Evolutionary conservation across 2,113 vertebrate species (phyloP), one percentile per base, ranked within the genome.

Genomic region (Thamnophis sirtalis): DNA sequence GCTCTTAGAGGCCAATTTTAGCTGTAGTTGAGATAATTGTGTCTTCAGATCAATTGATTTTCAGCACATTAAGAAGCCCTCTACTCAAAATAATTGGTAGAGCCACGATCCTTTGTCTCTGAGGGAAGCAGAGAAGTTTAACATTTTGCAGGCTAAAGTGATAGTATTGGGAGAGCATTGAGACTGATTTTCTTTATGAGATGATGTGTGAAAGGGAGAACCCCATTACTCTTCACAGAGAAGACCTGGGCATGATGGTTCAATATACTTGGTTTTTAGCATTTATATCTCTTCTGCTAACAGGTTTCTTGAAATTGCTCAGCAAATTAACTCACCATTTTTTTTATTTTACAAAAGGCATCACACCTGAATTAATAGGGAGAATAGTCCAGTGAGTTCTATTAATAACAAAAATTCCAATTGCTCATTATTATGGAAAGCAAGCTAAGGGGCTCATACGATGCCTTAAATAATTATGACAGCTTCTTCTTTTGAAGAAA

Each of bases 41-140:
- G 51, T 56, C 53, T 87, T 91, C n/a, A 84, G 86, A 91, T 48
- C 49, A 63, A 93, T 63, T 91, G 54, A 89, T 63, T 93, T 84
- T 58, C 48, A 80, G 54, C 54, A 85, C 48, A 73, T 50, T 53
- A 63, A n/a, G 73, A 17, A 24, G 54, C n/a, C 54, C 54, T 89
- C 86, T 85, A 26, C 87, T 93, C 86, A 84, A 89, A 93, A 33
- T 85, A 93, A 87, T 56, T 90, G 89, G 38, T 50, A 24, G 24
- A 56, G 89, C 60, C 54, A 84, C 13, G 15, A 33, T 92, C n/a
- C 48, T 88, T 88, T 85, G 50, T 84, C 54, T 58, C 22, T 15
- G 1, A 3, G 33, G 24, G 73, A 86, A 26, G 56, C 55, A 88
- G 48, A 54, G 26, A 49, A 63, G 49, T 11, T 85, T 26, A 91